Evolutionary conservation across 2,113 vertebrate species (phyloP).

Genomic region (Phainopepla nitens): DNA sequence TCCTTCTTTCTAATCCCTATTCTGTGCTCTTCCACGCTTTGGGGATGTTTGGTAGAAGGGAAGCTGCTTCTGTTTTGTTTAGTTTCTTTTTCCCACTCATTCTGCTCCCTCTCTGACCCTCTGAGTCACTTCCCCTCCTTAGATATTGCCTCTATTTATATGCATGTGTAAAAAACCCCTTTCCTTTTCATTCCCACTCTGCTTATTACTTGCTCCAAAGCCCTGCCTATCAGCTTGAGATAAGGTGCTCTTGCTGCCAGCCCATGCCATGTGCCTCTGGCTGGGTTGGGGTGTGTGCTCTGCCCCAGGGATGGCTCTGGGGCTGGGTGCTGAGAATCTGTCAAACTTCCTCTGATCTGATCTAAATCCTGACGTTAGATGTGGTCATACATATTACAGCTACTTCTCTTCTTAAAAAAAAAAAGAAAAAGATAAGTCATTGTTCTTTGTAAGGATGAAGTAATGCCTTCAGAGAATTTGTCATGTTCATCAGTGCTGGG

Average conservation of each 20-base stretch:
- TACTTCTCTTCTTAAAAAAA: not conserved
- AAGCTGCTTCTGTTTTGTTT: not conserved
- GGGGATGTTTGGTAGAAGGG: not conserved
- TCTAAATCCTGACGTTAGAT: not conserved
- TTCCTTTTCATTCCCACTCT: conserved; percentile 29
- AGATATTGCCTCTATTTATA: conserved; percentile 53
- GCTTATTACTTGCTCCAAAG: not conserved
- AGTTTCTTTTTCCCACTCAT: not conserved
- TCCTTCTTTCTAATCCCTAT: not conserved
- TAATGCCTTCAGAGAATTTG: not conserved
- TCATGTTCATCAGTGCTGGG: not conserved
- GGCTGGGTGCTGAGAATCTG: not conserved
- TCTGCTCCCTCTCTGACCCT: conserved; percentile 7
- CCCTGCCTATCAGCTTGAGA: not conserved
- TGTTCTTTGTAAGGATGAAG: not conserved
- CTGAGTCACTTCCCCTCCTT: conserved; percentile 57
- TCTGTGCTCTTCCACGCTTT: not conserved
- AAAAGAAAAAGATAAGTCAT: not conserved
- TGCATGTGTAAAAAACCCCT: not conserved
- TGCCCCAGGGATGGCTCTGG: not conserved
- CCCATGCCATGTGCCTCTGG: not conserved
- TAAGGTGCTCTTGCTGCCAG: not conserved
- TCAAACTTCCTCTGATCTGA: not conserved
- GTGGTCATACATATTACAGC: not conserved
- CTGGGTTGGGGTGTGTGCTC: not conserved